These are phyloP conservation scores for Magallana ariakensis DNA, from an alignment of 1,140 invertebrate species.

Conservation along the genomic window DNA sequence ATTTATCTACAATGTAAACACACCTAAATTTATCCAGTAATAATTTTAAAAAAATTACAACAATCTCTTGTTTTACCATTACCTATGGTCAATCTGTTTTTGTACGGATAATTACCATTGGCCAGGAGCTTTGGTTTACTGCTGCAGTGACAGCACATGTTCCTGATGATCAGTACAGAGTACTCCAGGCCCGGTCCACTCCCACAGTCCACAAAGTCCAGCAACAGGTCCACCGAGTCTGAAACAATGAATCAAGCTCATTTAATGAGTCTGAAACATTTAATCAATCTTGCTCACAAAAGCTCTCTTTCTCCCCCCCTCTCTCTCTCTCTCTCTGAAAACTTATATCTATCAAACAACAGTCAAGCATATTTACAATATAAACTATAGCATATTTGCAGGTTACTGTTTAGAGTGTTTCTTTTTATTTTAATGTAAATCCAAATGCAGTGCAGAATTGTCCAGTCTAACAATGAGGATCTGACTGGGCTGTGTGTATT, in stretches of 20 bases:
- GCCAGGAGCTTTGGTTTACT: slow-evolving; percentile 78
- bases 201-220: slow-evolving; percentile 73
- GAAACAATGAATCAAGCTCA: slow-evolving; percentile 42
- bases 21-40: background rate
- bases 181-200: slow-evolving; percentile 64
- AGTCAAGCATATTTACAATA: too few relatives aligned
- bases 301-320: too few relatives aligned
- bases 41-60: background rate
- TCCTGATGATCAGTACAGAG: slow-evolving; percentile 74
- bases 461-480: too few relatives aligned
- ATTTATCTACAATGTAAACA: slow-evolving; percentile 68
- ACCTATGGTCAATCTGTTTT: background rate
- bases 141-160: slow-evolving; percentile 76
- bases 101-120: slow-evolving; percentile 69
- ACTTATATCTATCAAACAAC: too few relatives aligned
- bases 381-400: too few relatives aligned
- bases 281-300: too few relatives aligned
- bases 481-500: too few relatives aligned
- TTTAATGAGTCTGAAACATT: too few relatives aligned
- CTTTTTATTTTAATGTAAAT: background rate
- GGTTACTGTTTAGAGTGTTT: too few relatives aligned
- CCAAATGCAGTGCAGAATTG: too few relatives aligned
- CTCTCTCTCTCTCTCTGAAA: too few relatives aligned
- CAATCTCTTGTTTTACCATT: too few relatives aligned
- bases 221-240: slow-evolving; percentile 71